A percentile compares a stretch with the other conserved stretches of the same genome.
Conservation (phyloP, 2,797 vertebrate genomes). For the Apogon hyalosoma region DNA sequence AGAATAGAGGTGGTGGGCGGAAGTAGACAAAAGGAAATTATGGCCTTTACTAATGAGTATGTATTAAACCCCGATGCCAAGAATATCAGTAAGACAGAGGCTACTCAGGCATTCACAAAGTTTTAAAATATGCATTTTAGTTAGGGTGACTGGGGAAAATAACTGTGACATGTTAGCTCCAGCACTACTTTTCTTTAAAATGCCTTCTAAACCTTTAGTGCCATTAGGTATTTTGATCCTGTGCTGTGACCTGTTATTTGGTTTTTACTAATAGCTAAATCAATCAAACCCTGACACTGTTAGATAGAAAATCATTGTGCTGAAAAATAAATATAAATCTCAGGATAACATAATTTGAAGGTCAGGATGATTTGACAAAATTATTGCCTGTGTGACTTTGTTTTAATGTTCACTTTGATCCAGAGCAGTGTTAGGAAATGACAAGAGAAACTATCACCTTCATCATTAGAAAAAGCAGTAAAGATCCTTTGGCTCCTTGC, state of each 20-base stretch:
- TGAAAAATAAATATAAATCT: conserved; percentile 7
- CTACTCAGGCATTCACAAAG: background rate
- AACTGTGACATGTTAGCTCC: no score
- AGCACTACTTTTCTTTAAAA: no score
- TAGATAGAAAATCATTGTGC: background rate
- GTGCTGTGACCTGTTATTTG: background rate
- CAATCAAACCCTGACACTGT: background rate
- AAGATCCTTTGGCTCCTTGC: background rate
- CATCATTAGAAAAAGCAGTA: background rate
- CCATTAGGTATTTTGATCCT: background rate
- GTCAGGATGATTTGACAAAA: conserved; percentile 3
- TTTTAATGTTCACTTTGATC: conserved; percentile 3
- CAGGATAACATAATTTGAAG: background rate
- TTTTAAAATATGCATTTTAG: no score
- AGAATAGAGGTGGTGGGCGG: background rate
- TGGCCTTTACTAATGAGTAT: conserved; percentile 5
- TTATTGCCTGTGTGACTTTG: background rate
- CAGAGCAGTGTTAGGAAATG: background rate
- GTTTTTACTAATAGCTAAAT: conserved; percentile 2
- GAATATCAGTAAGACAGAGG: background rate
- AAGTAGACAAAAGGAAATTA: conserved; percentile 4
- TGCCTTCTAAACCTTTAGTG: background rate
- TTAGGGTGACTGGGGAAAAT: no score
- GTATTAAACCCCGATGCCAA: conserved; percentile 7
- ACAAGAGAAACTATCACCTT: conserved; percentile 13